phyloP scores from a whole-genome alignment of 2,888 invertebrate species.

The Lissonota sp. region DNA sequence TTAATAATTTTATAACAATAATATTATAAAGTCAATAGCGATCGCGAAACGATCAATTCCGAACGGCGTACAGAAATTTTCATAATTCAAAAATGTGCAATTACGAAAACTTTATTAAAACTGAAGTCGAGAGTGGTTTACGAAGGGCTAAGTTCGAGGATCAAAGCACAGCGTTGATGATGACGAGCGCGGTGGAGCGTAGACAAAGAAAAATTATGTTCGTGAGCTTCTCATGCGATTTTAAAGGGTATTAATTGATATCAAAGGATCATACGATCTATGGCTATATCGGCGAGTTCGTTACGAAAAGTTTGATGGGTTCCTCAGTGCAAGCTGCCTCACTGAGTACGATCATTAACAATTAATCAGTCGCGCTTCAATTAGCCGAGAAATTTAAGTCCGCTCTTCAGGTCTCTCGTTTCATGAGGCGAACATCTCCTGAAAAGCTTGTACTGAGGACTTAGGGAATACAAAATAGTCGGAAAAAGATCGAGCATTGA shows the following conservation, averaged over 20 bases:
- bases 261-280: slow-evolving; percentile 36
- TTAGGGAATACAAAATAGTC: too few relatives aligned
- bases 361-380: background rate
- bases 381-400: background rate
- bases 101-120: slow-evolving; percentile 76
- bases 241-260: slow-evolving; percentile 22
- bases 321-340: background rate
- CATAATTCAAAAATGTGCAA: slow-evolving; percentile 70
- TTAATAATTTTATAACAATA: too few relatives aligned
- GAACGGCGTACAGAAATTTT: slow-evolving; percentile 49
- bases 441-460: too few relatives aligned
- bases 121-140: slow-evolving; percentile 41
- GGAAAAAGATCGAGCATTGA: too few relatives aligned
- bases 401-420: too few relatives aligned
- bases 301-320: slow-evolving; percentile 25
- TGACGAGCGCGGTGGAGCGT: too few relatives aligned
- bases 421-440: too few relatives aligned
- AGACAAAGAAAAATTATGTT: background rate
- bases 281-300: slow-evolving; percentile 16
- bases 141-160: too few relatives aligned
- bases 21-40: too few relatives aligned
- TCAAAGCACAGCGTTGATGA: too few relatives aligned
- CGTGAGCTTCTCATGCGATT: background rate
- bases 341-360: background rate
- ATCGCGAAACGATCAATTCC: too few relatives aligned